These are phyloP conservation scores for Apamea epomidion DNA, from an alignment of 2,888 invertebrate species.

Conservation along the genomic window DNA sequence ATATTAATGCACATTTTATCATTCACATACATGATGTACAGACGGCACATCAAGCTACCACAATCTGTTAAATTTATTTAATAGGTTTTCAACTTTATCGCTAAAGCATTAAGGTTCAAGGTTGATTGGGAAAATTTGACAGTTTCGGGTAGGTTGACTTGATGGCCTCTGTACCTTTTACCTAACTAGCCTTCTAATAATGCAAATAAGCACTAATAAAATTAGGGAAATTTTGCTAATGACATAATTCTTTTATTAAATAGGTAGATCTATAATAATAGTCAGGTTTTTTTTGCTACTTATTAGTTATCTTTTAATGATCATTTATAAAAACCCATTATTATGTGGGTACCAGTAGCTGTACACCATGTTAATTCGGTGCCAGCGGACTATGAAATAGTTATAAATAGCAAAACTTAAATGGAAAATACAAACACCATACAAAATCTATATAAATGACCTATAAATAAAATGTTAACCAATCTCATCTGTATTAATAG, in stretches of 20 bases:
- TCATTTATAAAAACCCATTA: constrained; percentile 2
- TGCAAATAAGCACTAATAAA: not conserved
- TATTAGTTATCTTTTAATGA: not conserved
- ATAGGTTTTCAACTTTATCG: no score
- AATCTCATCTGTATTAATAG: constrained; percentile 21
- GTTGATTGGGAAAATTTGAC: no score
- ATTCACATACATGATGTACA: not conserved
- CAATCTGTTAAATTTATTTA: no score
- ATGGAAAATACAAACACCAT: constrained; percentile 47
- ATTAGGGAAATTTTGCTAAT: constrained; percentile 7
- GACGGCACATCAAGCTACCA: no score
- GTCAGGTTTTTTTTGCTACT: not conserved
- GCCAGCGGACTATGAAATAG: constrained; percentile 16
- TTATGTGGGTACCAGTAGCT: not conserved
- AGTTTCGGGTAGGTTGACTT: no score
- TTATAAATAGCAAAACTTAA: constrained; percentile 32
- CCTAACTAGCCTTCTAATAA: not conserved
- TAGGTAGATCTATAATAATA: not conserved
- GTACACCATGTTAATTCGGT: constrained; percentile 3
- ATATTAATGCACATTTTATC: not conserved
- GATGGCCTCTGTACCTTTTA: no score
- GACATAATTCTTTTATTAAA: not conserved
- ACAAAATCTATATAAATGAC: constrained; percentile 33
- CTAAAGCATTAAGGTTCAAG: no score
- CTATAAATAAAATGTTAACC: constrained; percentile 31